A percentile compares a stretch with the other conserved stretches of the same genome.
Evolutionary conservation across 2,888 invertebrate genomes (phyloP).

Genomic region (Uropetala carovei): DNA sequence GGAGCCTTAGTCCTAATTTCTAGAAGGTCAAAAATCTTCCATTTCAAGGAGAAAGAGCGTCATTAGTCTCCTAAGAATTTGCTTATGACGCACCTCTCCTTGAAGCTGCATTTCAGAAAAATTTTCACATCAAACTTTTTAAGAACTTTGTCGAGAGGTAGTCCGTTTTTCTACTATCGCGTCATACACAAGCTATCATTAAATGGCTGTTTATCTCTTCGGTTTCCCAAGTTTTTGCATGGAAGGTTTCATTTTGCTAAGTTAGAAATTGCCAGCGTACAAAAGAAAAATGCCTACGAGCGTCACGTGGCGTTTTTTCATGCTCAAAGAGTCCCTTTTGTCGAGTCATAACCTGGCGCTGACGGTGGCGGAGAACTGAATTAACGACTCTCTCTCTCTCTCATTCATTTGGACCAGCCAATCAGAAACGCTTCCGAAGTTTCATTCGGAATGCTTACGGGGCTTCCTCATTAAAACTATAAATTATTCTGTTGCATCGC

Average conservation of each 20-base stretch:
- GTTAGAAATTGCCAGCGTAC: neutral
- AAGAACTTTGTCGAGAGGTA: neutral
- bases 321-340: neutral
- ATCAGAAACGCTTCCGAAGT: neutral
- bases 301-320: neutral
- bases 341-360: neutral
- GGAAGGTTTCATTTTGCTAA: conserved; percentile 16
- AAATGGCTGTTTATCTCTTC: conserved; percentile 4
- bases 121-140: conserved; percentile 14
- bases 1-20: neutral
- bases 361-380: neutral
- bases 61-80: neutral
- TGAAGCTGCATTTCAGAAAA: conserved; percentile 1
- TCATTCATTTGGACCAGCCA: conserved; percentile 19
- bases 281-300: neutral
- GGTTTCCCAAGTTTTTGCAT: neutral
- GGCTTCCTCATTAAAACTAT: neutral
- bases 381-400: neutral
- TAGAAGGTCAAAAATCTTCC: neutral
- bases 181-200: conserved; percentile 14
- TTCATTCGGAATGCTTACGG: neutral
- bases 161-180: neutral
- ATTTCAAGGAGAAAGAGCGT: neutral
- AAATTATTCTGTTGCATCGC: neutral
- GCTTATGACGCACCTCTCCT: neutral